Base-by-base conservation (phyloP, 2,888 invertebrate genomes). In the Mechanitis mazaeus region DNA sequence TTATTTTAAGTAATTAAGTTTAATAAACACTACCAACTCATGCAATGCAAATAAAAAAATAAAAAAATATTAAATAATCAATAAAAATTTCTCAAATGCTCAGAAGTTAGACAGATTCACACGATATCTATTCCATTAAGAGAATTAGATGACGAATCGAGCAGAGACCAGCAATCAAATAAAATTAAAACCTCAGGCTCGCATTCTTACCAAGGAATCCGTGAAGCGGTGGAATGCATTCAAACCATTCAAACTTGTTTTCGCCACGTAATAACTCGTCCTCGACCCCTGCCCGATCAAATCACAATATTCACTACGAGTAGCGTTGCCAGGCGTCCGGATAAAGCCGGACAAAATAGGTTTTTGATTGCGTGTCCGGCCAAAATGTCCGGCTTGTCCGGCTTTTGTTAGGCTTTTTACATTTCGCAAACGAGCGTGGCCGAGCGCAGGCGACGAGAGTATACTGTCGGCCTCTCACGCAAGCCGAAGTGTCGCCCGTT, bases 61-160 rank as follows among this genome's bases (percentile, higher is more conserved):
- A 46, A 38, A 42, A 45, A 33, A 33, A 2, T 11, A 47, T n/a
- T n/a, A 47, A 47, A 47, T 4, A n/a, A 47, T n/a, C 9, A 50
- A 50, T 50, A n/a, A 7, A 50, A 6, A 42, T 42, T 42, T 11
- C 42, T 9, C 42, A 42, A 9, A 42, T 42, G 2, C 6, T 9
- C 47, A 50, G 3, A 50, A 20, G 31, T 31, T 31, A 31, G 11
- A 50, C 28, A 31, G 77, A 75, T 87, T 87, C 87, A 85, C 87
- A 87, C 86, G 86, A 77, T 83, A 82, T 77, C 80, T 83, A 85
- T 87, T 84, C 86, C 87, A 87, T 87, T 87, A 88, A 87, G 82
- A 78, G 86, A 87, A 84, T 87, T 84, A 77, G 80, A 87, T 89
- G 87, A 88, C 88, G 88, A 88, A 89, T 89, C 86, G 84, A 74